Base-by-base conservation (phyloP, 2,797 vertebrate genomes). In the Halcyon chelicuti region DNA sequence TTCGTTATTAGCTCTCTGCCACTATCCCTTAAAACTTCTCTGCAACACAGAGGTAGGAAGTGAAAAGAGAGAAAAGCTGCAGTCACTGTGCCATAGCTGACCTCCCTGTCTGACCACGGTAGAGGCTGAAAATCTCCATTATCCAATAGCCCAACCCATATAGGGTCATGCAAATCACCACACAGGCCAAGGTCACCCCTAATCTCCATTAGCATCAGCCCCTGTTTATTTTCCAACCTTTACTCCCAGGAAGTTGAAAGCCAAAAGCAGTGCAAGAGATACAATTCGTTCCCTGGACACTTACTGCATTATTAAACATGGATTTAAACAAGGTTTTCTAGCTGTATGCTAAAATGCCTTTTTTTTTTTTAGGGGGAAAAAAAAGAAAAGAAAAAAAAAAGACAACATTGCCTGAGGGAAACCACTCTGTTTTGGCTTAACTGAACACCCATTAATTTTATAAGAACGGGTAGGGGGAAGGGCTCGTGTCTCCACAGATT, bases 401-500 rank as follows among this genome's bases (percentile, higher is more conserved):
- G 58, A 66, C 51, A 90, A 39, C 60, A 95, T 95, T 77, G 90
- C 92, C 94, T 83, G 68, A 90, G 77, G 95, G 90, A 95, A 94
- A 85, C 72, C 33, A 78, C 89, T 97, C 90, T 96, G 81, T 92
- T 97, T 97, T 97, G 92, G 91, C 78, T 95, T 91, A 95, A 82
- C 72, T 71, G 94, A 97, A 95, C 76, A 80, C 28, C 90, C 94
- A 96, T 97, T 96, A 95, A 97, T 96, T 97, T 95, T 94, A 94
- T 88, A 93, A 86, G 88, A 94, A 88, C 0, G 68, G 47, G 68
- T 21, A 71, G 90, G 90, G 90, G 92, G 88, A 95, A 95, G 86
- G 95, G 84, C 60, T 95, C 39, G 23, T 51, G 70, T 84, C 93
- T 93, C 88, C 57, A 68, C 52, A 95, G 95, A 96, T 97, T 97